These are phyloP conservation scores for Lepus oiostolus DNA, from an alignment of 2,797 vertebrate genomes.

Conservation along the genomic window DNA sequence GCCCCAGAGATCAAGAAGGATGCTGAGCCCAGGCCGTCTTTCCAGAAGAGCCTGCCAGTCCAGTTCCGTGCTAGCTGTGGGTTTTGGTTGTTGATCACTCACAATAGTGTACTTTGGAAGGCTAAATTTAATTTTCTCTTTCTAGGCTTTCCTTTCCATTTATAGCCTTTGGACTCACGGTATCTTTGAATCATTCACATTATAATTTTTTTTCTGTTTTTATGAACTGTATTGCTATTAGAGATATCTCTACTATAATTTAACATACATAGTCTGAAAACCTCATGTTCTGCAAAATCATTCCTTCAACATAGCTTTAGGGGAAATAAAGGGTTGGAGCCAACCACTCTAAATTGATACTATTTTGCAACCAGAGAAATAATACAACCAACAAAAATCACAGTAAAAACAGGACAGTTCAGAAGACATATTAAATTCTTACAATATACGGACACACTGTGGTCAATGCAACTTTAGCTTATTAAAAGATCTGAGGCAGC, in stretches of 20 bases:
- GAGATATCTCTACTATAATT: background rate
- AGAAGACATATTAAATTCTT: background rate
- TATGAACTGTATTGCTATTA: background rate
- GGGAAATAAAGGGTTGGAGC: background rate
- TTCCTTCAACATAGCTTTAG: background rate
- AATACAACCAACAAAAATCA: background rate
- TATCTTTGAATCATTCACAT: background rate
- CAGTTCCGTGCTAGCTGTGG: background rate
- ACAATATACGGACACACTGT: background rate
- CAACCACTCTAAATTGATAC: background rate
- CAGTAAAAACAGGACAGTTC: background rate
- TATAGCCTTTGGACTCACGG: background rate
- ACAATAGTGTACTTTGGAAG: background rate
- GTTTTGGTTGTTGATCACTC: background rate
- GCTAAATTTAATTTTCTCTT: background rate
- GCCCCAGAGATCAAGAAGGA: background rate
- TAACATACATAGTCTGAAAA: background rate
- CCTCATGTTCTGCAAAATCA: background rate
- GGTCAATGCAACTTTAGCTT: background rate
- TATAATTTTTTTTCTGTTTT: conserved; percentile 20
- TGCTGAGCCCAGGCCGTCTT: background rate
- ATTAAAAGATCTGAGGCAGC: background rate
- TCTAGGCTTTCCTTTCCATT: conserved; percentile 29
- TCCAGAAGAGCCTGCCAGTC: background rate
- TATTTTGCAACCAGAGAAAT: background rate